Base-by-base conservation (phyloP, 2,797 vertebrate genomes). In the Tarsius wallacei region DNA sequence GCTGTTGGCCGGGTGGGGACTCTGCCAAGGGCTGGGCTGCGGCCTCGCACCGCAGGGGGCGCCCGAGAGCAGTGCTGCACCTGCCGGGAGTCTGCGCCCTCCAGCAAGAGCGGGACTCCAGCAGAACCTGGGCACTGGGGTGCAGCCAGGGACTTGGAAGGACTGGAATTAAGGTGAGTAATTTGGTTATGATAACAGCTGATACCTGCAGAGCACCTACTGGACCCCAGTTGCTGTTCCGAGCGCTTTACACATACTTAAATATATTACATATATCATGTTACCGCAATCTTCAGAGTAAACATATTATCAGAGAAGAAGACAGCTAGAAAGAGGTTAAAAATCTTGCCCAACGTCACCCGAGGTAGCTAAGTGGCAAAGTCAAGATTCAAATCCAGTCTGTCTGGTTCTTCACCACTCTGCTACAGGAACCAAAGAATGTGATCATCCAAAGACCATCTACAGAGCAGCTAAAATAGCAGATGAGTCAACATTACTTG, bases 1-100 rank as follows among this genome's bases (percentile, higher is more conserved):
- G 74, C 36, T 0, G 2, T 33, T 1, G 10, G 0, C 2, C 1
- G 0, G 5, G 4, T 1, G 7, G 12, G 66, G 7, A 21, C 6
- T 2, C 3, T 0, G 1, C 1, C 9, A 10, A 16, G 42, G 33
- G 49, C 17, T 36, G 11, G 2, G 61, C 33, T 7, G 11, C 26
- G 63, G 21, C 59, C 7, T 3, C 12, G 11, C 59, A 22, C 36
- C 1, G 19, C 88, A 64, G 91, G 73, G 66, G 82, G 78, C 61
- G 11, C 91, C 78, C 51, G 92, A 93, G 61, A 94, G 88, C 85
- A 57, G 26, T 0, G 21, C 57, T 36, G 53, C 7, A 1, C 14
- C 17, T 7, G 85, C 42, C 4, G 0, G 0, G 7, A 51, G 36
- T 12, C 22, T 24, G 57, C 33, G 7, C 0, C 36, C 16, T 36